phyloP scores from a whole-genome alignment of 2,888 invertebrate species.

The Chymomyza caudatula region DNA sequence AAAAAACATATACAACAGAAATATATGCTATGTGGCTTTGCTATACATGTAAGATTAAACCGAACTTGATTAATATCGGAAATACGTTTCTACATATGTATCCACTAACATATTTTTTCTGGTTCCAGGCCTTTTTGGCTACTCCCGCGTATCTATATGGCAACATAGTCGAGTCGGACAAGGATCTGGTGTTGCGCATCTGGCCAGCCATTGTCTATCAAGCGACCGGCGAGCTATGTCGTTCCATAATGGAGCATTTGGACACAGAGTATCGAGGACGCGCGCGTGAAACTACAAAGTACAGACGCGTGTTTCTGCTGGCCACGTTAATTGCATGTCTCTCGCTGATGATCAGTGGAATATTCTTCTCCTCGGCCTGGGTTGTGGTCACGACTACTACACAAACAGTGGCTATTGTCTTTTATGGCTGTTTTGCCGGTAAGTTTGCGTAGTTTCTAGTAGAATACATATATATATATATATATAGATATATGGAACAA shows the following conservation, averaged over 20 bases:
- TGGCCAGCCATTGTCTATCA: constrained; percentile 78
- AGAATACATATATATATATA: too few relatives aligned
- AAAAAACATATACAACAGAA: constrained; percentile 78
- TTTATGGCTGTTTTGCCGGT: constrained; percentile 77
- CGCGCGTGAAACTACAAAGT: constrained; percentile 68
- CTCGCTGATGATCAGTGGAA: constrained; percentile 75
- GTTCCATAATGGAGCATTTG: constrained; percentile 75
- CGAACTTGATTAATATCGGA: constrained; percentile 3
- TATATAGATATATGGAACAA: too few relatives aligned
- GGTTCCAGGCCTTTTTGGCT: constrained; percentile 74
- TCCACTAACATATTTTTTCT: not conserved
- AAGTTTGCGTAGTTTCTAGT: constrained; percentile 4
- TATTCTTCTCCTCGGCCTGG: constrained; percentile 77
- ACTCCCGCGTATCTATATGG: constrained; percentile 77
- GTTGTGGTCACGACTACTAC: constrained; percentile 74
- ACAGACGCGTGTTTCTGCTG: constrained; percentile 72
- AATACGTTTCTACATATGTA: too few relatives aligned
- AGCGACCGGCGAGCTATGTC: constrained; percentile 75
- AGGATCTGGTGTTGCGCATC: constrained; percentile 75
- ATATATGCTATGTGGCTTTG: constrained; percentile 78
- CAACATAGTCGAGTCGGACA: constrained; percentile 77
- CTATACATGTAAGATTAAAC: constrained; percentile 75
- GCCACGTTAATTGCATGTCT: constrained; percentile 74
- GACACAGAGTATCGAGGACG: constrained; percentile 74
- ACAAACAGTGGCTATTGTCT: constrained; percentile 75